Evolutionary conservation across 1,140 invertebrate genomes (phyloP).

Genomic region (Megathymus violae): DNA sequence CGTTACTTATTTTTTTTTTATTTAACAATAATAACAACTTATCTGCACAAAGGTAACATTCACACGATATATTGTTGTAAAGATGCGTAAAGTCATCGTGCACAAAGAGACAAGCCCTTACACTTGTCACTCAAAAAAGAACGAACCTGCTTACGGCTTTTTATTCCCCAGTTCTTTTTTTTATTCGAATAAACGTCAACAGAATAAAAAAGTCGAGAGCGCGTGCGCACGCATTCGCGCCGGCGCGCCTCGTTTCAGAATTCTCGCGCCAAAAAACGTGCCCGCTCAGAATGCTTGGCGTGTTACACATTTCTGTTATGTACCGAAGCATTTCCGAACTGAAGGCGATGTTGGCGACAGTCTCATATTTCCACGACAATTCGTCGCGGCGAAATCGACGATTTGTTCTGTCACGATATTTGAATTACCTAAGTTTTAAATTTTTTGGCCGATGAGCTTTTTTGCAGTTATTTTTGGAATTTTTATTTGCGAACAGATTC

Average conservation of each 20-base stretch:
- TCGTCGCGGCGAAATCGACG: slow-evolving; percentile 30
- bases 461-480: slow-evolving; percentile 1
- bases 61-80: neutral
- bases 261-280: slow-evolving; percentile 71
- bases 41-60: too few species aligned
- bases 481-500: neutral
- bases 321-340: slow-evolving; percentile 33
- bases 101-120: slow-evolving; percentile 15
- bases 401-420: slow-evolving; percentile 40
- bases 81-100: slow-evolving; percentile 25
- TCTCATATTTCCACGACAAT: slow-evolving; percentile 37
- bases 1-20: too few species aligned
- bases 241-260: slow-evolving; percentile 46
- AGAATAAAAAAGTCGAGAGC: slow-evolving; percentile 54
- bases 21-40: too few species aligned
- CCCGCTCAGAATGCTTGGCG: slow-evolving; percentile 59
- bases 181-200: slow-evolving; percentile 43
- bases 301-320: slow-evolving; percentile 62
- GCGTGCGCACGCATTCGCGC: slow-evolving; percentile 74
- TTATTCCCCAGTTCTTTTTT: slow-evolving; percentile 35
- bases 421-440: slow-evolving; percentile 19
- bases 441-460: slow-evolving; percentile 17
- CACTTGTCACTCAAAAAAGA: slow-evolving; percentile 49
- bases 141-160: slow-evolving; percentile 62
- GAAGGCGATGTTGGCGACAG: slow-evolving; percentile 31